Percentiles rank a stretch among this genome's conserved stretches.
These are phyloP conservation scores for Bellardia bayeri DNA, from an alignment of 2,888 invertebrate species.

Conservation along the genomic window DNA sequence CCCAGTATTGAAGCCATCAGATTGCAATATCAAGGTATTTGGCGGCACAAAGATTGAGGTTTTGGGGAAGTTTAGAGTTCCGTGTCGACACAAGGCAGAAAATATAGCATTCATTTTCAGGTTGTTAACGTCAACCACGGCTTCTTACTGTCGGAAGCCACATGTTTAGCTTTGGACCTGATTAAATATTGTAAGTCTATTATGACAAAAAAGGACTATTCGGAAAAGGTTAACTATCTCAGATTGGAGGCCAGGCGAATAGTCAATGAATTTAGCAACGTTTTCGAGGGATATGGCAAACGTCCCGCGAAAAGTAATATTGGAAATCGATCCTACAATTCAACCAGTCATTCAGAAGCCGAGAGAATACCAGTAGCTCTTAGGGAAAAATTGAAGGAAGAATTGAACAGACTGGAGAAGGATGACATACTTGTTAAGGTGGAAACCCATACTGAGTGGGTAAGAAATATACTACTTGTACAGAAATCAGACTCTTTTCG, in stretches of 20 bases:
- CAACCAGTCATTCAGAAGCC: conserved; percentile 17
- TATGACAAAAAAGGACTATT: neutral
- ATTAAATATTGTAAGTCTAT: conserved; percentile 7
- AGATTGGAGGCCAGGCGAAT: conserved; percentile 6
- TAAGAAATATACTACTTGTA: conserved; percentile 10
- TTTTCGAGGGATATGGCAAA: conserved; percentile 11
- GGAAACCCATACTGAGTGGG: conserved; percentile 12
- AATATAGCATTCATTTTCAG: conserved; percentile 18
- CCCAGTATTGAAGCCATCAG: neutral
- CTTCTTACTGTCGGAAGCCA: neutral
- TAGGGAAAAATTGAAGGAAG: neutral
- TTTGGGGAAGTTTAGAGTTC: conserved; percentile 2
- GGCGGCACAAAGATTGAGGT: conserved; percentile 9
- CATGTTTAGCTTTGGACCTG: neutral
- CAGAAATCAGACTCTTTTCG: neutral
- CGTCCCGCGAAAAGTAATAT: conserved; percentile 6
- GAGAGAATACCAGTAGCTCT: conserved; percentile 12
- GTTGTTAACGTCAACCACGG: conserved; percentile 4
- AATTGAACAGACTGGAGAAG: neutral
- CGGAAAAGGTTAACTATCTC: neutral
- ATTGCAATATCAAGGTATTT: conserved; percentile 17
- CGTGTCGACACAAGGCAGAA: neutral
- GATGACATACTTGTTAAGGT: conserved; percentile 16
- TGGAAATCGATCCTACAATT: conserved; percentile 1
- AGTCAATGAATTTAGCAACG: neutral